Conservation (phyloP, 2,888 invertebrate genomes). For the Hydropsyche betteni region DNA sequence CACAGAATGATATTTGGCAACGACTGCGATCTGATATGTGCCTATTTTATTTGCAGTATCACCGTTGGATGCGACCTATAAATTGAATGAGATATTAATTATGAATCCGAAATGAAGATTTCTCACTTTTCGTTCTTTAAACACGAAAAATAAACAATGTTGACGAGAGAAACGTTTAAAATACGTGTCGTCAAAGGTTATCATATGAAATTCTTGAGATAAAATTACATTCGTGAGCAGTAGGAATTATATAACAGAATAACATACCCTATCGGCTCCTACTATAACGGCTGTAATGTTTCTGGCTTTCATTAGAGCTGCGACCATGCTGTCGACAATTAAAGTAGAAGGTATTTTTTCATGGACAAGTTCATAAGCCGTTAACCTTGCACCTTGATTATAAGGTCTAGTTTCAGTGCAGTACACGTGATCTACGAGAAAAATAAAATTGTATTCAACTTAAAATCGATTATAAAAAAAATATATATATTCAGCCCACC, state of each 20-base stretch:
- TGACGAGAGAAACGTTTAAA: too few species aligned
- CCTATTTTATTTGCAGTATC: conserved; percentile 99
- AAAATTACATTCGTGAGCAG: neutral
- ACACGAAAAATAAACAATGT: too few species aligned
- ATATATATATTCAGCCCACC: conserved; percentile 62
- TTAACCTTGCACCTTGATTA: conserved; percentile 95
- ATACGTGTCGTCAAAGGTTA: too few species aligned
- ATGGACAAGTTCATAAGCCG: conserved; percentile 93
- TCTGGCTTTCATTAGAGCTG: conserved; percentile 85
- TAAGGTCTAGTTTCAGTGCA: conserved; percentile 99
- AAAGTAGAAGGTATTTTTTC: conserved; percentile 92
- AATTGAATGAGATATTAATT: conserved; percentile 27
- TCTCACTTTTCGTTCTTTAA: too few species aligned
- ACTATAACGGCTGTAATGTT: conserved; percentile 93
- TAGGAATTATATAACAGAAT: neutral
- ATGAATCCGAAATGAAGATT: too few species aligned
- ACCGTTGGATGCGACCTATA: conserved; percentile 88
- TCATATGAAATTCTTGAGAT: too few species aligned
- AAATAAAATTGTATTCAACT: neutral
- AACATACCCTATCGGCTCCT: conserved; percentile 89
- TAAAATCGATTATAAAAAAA: neutral
- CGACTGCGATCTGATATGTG: conserved; percentile 93
- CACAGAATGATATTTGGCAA: conserved; percentile 88
- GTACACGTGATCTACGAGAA: conserved; percentile 78
- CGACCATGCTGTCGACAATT: conserved; percentile 95